Percentiles rank a stretch among this genome's conserved stretches.
These are phyloP conservation scores for Dysdera silvatica DNA, from an alignment of 1,140 invertebrate species.

Conservation along the genomic window DNA sequence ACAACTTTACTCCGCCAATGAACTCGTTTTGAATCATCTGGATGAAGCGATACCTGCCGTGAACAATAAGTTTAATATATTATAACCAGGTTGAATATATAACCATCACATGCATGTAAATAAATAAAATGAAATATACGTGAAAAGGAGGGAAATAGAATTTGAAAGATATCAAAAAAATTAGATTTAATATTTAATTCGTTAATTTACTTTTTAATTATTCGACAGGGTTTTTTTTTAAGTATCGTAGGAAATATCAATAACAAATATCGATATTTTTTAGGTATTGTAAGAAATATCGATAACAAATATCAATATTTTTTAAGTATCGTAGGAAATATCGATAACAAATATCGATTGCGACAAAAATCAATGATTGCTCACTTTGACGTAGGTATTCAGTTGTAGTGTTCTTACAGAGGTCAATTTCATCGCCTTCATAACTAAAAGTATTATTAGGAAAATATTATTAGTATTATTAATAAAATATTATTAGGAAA, in stretches of 20 bases:
- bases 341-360: too few relatives aligned
- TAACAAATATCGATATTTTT: too few relatives aligned
- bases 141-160: neutral
- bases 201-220: too few relatives aligned
- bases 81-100: neutral
- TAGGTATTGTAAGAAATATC: too few relatives aligned
- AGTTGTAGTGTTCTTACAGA: neutral
- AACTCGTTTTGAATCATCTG: constrained; percentile 17
- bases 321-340: too few relatives aligned
- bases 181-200: too few relatives aligned
- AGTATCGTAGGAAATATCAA: too few relatives aligned
- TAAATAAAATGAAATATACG: neutral
- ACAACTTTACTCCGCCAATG: constrained; percentile 17
- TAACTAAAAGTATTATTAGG: constrained; percentile 15
- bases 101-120: neutral
- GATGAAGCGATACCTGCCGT: constrained; percentile 10
- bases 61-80: neutral
- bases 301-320: too few relatives aligned
- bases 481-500: too few relatives aligned
- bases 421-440: constrained; percentile 15
- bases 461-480: too few relatives aligned
- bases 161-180: neutral
- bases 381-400: constrained; percentile 23
- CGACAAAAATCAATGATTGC: too few relatives aligned
- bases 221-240: too few relatives aligned